A percentile compares a stretch with the other conserved stretches of the same genome.
Evolutionary conservation across 2,888 invertebrate genomes (phyloP).

Genomic region (Ceramica pisi): DNA sequence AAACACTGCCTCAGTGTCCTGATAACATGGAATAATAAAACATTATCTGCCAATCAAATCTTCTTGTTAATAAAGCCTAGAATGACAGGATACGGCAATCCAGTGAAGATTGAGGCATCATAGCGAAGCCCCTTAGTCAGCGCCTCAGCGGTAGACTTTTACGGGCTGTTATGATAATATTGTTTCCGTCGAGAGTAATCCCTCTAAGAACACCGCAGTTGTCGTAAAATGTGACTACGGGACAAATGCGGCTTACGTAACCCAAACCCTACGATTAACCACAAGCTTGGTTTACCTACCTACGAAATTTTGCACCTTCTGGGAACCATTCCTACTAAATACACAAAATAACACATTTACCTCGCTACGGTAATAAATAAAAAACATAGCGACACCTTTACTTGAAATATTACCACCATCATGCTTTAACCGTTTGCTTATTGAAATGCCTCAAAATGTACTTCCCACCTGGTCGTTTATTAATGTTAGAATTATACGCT

Average conservation of each 20-base stretch:
- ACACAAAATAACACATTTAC: slow-evolving; percentile 41
- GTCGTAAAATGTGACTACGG: slow-evolving; percentile 32
- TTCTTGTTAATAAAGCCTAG: not conserved
- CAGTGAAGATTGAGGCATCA: not conserved
- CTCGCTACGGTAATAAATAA: slow-evolving; percentile 45
- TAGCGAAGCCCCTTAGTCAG: slow-evolving; percentile 1
- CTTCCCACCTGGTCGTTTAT: slow-evolving; percentile 49
- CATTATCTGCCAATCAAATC: not conserved
- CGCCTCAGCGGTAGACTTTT: slow-evolving; percentile 16
- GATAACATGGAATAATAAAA: not conserved
- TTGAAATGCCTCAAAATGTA: slow-evolving; percentile 54
- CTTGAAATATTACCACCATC: slow-evolving; percentile 52
- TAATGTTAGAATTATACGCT: slow-evolving; percentile 64
- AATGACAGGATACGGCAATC: not conserved
- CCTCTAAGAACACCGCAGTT: slow-evolving; percentile 36
- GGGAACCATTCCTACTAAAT: slow-evolving; percentile 13
- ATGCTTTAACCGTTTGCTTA: slow-evolving; percentile 42
- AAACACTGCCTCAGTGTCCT: no score
- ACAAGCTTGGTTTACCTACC: slow-evolving; percentile 28
- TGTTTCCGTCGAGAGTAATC: slow-evolving; percentile 41
- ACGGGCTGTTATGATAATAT: slow-evolving; percentile 40
- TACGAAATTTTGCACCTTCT: slow-evolving; percentile 27
- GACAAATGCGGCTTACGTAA: slow-evolving; percentile 40
- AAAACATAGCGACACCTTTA: slow-evolving; percentile 41
- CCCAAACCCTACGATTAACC: slow-evolving; percentile 42